Evolutionary conservation across 2,888 invertebrate species (phyloP), one percentile per base, ranked within the genome.

Genomic region (Apamea epomidion): DNA sequence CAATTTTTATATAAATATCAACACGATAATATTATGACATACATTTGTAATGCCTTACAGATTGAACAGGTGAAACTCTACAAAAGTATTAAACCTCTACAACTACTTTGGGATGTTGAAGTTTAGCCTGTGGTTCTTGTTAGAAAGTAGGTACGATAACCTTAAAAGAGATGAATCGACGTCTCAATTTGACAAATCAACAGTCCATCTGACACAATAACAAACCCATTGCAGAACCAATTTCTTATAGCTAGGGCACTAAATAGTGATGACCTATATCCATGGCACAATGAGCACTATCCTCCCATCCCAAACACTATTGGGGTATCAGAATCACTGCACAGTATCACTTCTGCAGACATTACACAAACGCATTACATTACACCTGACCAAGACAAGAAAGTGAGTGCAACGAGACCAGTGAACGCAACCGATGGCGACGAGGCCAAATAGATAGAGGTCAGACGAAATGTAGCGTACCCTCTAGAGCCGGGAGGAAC

Each of bases 351-450:
- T 93, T 90, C 88, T 88, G 90, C 85, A 89, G 91, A 86, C 90
- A 93, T 92, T 93, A 94, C 94, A 94, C 94, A 94, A 94, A 94
- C 93, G 90, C 92, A 93, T 94, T 93, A 93, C 92, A 94, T 93
- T 95, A 95, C 96, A 96, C 96, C 95, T 96, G 96, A 95, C 94
- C 94, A 93, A 95, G 95, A 94, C 95, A 95, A 94, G 95, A 96
- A 97, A 96, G 97, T 96, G 95, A 96, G 92, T 96, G 96, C 96
- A 95, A 93, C 93, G 90, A 94, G 93, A 94, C 92, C 92, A 93
- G 95, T 95, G 96, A 96, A 95, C 95, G 96, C 95, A 95, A 95
- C 93, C 93, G 94, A 94, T 93, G 94, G 93, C 92, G 89, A 89
- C 95, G 95, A 95, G 96, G 97, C 94, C 96, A 93, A 91, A 80